Base-by-base conservation (phyloP, 2,888 invertebrate genomes). In the Parochlus steinenii region DNA sequence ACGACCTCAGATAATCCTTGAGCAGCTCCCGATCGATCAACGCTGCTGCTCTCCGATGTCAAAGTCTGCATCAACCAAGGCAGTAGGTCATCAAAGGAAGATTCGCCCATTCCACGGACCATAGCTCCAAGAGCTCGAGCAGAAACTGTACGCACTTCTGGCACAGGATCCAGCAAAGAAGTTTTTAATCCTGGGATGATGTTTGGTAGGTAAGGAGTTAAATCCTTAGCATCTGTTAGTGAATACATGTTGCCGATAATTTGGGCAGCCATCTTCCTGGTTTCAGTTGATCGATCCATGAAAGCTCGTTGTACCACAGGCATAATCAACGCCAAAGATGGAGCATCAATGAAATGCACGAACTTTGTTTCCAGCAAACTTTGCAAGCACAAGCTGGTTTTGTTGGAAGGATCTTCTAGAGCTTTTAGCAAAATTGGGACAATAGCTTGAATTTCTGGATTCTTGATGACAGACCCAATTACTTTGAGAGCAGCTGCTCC, bases 221-320 rank as follows among this genome's bases (percentile, higher is more conserved):
- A 66, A 57, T 98, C 98, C 64, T 98, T 98, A 58, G 97, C 93
- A 62, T 97, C 97, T 1, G 97, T 97, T 29, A 99, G 64, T 2
- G 93, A 93, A 62, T 97, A 98, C 92, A 98, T 97, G 60, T 97
- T 98, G 39, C 97, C 95, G 47, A 99, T 95, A 55, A 99, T 97
- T 64, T 98, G 95, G 3, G 95, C 93, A 2, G 98, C 92, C 92
- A 97, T 95, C 65, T 97, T 92, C 47, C 98, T 70, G 0, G 93
- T 97, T 63, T 98, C 97, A 0, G 97, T 95, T 32, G 90, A 89
- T 42, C 98, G 71, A 62, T 97, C 97, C 63, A 90, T 81, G 62
- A 98, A 97, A 7, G 97, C 95, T 44, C 98, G 68, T 58, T 95
- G 86, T 18, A 98, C 92, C 4, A 98, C 95, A 0, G 98, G 98